A percentile compares a stretch with the other conserved stretches of the same genome.
These are phyloP conservation scores for Cantharis nigra DNA, from an alignment of 2,888 invertebrate species.

Conservation along the genomic window DNA sequence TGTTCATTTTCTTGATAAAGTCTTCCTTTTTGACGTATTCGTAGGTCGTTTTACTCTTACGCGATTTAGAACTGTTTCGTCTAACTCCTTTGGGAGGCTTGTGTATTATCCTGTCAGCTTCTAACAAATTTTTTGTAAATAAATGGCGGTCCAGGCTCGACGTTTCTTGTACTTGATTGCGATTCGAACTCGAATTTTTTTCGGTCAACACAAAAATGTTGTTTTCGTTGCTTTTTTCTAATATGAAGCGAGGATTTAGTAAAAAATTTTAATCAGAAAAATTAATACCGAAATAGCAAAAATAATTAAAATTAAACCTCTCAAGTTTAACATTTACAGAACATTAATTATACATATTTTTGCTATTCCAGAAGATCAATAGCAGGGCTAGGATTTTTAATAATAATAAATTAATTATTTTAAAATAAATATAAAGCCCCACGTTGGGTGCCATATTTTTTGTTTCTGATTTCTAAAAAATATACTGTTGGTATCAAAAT, in stretches of 20 bases:
- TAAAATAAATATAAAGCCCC: no score
- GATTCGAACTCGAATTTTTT: constrained; percentile 28
- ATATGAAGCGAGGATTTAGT: background rate
- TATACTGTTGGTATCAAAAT: no score
- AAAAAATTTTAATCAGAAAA: background rate
- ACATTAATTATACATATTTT: no score
- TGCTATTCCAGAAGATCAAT: no score
- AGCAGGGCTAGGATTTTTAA: background rate
- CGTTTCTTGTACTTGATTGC: constrained; percentile 49
- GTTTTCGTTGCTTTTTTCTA: constrained; percentile 24
- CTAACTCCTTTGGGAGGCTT: constrained; percentile 76
- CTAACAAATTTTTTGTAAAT: constrained; percentile 53
- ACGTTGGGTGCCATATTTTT: no score
- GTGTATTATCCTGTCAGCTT: constrained; percentile 62
- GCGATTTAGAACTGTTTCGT: constrained; percentile 63
- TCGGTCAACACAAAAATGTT: constrained; percentile 27
- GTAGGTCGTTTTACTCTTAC: constrained; percentile 50
- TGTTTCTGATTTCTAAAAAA: no score
- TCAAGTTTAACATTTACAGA: no score
- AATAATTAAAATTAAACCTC: no score
- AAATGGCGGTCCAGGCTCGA: constrained; percentile 56
- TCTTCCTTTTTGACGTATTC: constrained; percentile 55
- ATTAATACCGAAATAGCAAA: background rate
- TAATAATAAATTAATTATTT: no score
- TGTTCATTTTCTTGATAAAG: constrained; percentile 43